A percentile compares a stretch with the other conserved stretches of the same genome.
Conservation (phyloP, 2,888 invertebrate species). For the Smittia aterrima region DNA sequence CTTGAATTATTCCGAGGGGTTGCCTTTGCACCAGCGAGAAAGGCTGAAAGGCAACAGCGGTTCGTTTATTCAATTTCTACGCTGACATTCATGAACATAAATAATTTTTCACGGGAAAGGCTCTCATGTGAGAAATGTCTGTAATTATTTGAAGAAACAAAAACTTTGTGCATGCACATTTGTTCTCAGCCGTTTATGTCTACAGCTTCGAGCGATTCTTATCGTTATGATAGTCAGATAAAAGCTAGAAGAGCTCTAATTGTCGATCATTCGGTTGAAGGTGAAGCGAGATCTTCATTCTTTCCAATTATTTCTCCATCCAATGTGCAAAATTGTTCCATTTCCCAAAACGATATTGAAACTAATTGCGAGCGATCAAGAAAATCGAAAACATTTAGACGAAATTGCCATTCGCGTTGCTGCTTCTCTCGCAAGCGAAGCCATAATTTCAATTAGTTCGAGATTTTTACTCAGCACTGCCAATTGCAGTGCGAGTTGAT, state of each 20-base stretch:
- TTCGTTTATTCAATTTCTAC: slow-evolving; percentile 21
- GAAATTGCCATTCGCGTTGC: not conserved
- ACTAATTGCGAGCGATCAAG: not conserved
- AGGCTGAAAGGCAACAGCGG: not conserved
- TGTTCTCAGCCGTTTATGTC: not conserved
- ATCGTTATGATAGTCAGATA: too few species aligned
- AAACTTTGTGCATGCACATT: not conserved
- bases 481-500: slow-evolving; percentile 11
- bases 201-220: too few species aligned
- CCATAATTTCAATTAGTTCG: slow-evolving; percentile 38
- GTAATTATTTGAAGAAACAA: slow-evolving; percentile 22
- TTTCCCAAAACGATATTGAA: not conserved
- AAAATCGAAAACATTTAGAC: slow-evolving; percentile 19
- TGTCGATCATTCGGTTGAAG: too few species aligned
- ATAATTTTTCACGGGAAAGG: slow-evolving; percentile 16
- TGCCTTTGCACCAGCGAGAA: not conserved
- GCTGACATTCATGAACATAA: not conserved
- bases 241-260: too few species aligned
- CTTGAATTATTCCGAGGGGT: slow-evolving; percentile 15
- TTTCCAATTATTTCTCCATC: not conserved
- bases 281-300: not conserved
- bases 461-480: not conserved
- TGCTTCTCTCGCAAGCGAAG: not conserved
- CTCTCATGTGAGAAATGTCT: slow-evolving; percentile 39
- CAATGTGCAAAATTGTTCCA: not conserved